phyloP scores from a whole-genome alignment of 2,113 vertebrate genomes.

The Pelmatolapia mariae region DNA sequence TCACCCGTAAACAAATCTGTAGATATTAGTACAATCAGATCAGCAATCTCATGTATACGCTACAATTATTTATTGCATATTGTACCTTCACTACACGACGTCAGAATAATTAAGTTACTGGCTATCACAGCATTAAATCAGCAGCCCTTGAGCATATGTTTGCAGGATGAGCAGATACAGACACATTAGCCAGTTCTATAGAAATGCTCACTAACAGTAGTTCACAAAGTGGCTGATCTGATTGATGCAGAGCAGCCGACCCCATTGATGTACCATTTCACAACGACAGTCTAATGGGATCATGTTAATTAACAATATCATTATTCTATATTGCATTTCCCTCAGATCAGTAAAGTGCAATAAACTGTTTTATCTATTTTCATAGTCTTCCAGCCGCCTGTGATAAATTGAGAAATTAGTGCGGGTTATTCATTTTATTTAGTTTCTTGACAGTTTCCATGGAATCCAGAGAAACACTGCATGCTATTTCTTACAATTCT shows the following conservation, averaged over 20 bases:
- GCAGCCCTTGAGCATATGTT: background rate
- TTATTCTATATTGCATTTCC: background rate
- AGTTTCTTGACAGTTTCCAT: background rate
- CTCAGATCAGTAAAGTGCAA: background rate
- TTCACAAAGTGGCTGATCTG: background rate
- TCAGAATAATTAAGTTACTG: background rate
- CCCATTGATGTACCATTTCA: background rate
- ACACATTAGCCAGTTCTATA: background rate
- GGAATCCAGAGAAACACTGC: background rate
- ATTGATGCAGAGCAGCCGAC: background rate
- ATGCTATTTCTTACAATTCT: background rate
- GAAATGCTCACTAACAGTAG: background rate
- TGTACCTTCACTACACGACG: background rate
- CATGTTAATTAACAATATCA: background rate
- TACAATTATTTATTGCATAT: background rate
- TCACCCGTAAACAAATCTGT: background rate
- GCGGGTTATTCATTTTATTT: background rate
- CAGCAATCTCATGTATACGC: background rate
- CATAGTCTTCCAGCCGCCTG: background rate
- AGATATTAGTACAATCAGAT: background rate
- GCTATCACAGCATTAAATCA: background rate
- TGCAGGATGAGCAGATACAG: background rate
- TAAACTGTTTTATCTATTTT: conserved; percentile 11
- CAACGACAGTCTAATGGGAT: background rate
- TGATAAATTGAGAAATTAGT: conserved; percentile 4